Base-by-base conservation (phyloP, 2,113 vertebrate genomes). In the Sitta europaea region DNA sequence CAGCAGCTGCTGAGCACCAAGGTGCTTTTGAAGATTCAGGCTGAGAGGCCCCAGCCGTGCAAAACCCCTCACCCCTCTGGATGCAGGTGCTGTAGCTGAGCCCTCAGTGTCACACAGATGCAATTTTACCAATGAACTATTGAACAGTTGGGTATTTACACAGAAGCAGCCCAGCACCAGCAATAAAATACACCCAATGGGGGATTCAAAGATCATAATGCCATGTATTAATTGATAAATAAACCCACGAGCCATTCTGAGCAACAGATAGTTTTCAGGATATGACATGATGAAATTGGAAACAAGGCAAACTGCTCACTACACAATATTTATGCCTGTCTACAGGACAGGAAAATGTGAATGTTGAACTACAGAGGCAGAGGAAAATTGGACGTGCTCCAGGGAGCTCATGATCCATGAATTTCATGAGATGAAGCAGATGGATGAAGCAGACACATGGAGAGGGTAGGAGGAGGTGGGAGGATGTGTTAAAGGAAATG, bases 371-470 rank as follows among this genome's bases (percentile, higher is more conserved):
- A 82, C 51, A 94, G 62, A 94, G 71, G 78, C 71, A 85, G 77
- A 33, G 86, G 86, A 55, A 94, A 91, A 73, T 76, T 97, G 96
- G 94, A 62, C 0, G 1, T 90, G 68, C 63, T 95, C 94, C 96
- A 96, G 91, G 68, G 76, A 95, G 71, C 90, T 93, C 91, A 90
- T 70, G 91, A 95, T 96, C 94, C 92, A 88, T 92, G 88, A 47
- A 76, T 94, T 94, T 92, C 92, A 92, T 93, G 94, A 97, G 90
- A 86, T 83, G 87, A 90, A 97, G 55, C 95, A 97, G 96, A 95
- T 94, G 95, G 95, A 71, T 88, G 90, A 33, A 90, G 79, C 78
- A 94, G 85, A 93, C 59, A 80, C 90, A 93, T 66, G 75, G 85
- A 73, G 81, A 36, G 75, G 79, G 96, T 70, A 59, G 94, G 92